Conservation (phyloP, 2,113 vertebrate species). For the Bubo scandiacus region DNA sequence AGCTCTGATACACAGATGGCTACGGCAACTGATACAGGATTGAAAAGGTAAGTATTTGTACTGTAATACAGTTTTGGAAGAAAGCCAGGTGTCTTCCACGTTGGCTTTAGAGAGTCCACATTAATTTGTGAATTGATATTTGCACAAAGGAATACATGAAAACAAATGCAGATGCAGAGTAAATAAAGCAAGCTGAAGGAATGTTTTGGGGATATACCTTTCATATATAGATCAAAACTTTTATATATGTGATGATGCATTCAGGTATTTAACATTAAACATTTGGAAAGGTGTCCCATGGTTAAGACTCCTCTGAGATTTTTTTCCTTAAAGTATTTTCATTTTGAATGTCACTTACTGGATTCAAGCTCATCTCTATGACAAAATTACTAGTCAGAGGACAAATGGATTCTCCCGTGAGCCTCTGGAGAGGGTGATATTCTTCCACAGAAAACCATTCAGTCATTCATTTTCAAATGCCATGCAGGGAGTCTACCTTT, state of each 20-base stretch:
- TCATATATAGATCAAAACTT: background rate
- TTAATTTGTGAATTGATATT: background rate
- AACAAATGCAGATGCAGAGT: background rate
- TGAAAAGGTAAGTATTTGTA: background rate
- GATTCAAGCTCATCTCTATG: background rate
- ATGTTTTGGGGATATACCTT: background rate
- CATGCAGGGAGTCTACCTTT: background rate
- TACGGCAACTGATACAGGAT: background rate
- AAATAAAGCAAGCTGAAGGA: background rate
- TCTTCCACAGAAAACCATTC: background rate
- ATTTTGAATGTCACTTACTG: background rate
- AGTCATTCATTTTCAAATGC: background rate
- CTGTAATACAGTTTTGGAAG: background rate
- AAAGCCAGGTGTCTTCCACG: background rate
- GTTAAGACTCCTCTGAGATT: background rate
- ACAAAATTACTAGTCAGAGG: background rate
- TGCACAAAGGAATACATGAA: background rate
- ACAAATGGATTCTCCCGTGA: background rate
- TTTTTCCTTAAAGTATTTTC: background rate
- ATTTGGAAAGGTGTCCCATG: background rate
- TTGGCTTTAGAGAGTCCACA: background rate
- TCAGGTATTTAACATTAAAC: background rate
- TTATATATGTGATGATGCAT: background rate
- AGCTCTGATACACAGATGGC: background rate
- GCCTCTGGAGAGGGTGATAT: background rate